A percentile compares a stretch with the other conserved stretches of the same genome.
phyloP scores from a whole-genome alignment of 2,797 vertebrate genomes.

The Gobio occitaniae region DNA sequence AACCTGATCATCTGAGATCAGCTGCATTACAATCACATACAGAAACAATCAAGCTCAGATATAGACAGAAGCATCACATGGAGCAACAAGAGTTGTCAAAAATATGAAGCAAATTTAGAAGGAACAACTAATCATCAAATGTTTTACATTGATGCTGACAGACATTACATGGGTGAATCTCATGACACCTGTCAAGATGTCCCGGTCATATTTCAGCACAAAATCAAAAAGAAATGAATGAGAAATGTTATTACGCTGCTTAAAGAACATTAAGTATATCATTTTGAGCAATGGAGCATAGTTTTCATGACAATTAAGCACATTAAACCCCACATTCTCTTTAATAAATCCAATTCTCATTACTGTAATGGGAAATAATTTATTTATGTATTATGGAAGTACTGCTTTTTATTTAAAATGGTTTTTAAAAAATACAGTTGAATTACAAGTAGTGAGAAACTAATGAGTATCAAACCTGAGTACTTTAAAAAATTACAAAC shows the following conservation, averaged over 20 bases:
- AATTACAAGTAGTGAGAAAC: neutral
- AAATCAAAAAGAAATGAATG: neutral
- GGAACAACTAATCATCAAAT: neutral
- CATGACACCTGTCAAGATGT: neutral
- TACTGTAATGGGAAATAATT: neutral
- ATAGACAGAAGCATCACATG: neutral
- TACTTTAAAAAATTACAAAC: neutral
- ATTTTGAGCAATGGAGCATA: neutral
- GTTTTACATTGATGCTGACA: neutral
- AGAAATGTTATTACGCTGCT: neutral
- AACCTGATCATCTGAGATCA: slow-evolving; percentile 12
- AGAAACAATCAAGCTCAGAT: neutral
- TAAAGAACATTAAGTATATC: neutral
- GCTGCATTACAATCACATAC: neutral
- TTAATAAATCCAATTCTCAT: neutral
- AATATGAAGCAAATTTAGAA: neutral
- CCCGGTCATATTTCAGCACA: neutral
- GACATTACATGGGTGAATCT: too few relatives aligned
- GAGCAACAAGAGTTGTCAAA: neutral
- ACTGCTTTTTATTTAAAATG: neutral
- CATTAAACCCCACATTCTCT: neutral
- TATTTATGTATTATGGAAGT: neutral
- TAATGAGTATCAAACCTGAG: neutral
- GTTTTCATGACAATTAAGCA: neutral
- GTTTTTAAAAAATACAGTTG: neutral